Evolutionary conservation across 2,113 vertebrate species (phyloP).

Genomic region (Oncorhynchus tshawytscha): DNA sequence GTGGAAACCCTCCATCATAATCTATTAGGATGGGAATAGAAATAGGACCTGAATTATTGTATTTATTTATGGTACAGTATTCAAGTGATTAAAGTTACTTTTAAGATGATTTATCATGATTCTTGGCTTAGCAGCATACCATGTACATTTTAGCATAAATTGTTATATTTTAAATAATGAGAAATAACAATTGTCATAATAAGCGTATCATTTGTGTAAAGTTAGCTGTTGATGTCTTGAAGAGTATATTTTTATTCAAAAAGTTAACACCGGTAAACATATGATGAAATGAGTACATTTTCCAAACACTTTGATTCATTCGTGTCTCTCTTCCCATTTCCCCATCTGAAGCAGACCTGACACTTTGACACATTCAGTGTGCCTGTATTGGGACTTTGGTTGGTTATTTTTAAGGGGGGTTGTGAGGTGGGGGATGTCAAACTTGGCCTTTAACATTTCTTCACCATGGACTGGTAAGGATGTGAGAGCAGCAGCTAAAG

Average conservation of each 20-base stretch:
- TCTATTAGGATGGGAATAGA: background rate
- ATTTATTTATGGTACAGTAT: background rate
- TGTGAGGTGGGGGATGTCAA: background rate
- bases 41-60: background rate
- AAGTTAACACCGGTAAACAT: too few relatives aligned
- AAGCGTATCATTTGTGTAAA: too few relatives aligned
- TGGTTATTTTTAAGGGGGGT: background rate
- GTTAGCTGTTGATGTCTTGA: too few relatives aligned
- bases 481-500: conserved; percentile 19
- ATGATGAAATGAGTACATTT: too few relatives aligned
- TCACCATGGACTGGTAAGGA: conserved; percentile 3
- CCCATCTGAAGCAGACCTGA: too few relatives aligned
- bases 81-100: background rate
- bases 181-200: too few relatives aligned
- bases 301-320: background rate
- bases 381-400: background rate
- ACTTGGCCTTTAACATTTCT: conserved; percentile 3
- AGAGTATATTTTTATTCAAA: too few relatives aligned
- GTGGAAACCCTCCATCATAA: background rate
- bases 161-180: too few relatives aligned
- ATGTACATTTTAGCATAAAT: too few relatives aligned
- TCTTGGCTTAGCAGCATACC: too few relatives aligned
- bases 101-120: background rate
- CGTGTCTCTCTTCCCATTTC: background rate
- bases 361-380: conserved; percentile 4